Conservation (phyloP, 2,888 invertebrate species). For the Coelogynopora nodosa region DNA sequence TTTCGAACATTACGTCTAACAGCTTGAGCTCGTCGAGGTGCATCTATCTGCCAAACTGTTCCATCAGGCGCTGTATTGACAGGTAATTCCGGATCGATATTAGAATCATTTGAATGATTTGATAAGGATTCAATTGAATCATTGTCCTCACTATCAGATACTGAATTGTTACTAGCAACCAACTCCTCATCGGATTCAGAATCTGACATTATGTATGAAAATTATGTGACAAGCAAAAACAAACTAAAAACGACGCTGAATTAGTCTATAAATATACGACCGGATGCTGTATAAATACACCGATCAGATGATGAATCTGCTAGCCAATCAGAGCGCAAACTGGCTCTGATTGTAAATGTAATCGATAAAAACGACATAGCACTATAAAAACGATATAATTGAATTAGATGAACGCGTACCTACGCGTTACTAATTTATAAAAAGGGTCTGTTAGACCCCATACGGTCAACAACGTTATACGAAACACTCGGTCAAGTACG, state of each 20-base stretch:
- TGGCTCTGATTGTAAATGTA: not conserved
- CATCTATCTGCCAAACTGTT: constrained; percentile 27
- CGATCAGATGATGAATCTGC: constrained; percentile 13
- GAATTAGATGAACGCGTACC: too few relatives aligned
- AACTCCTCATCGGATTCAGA: constrained; percentile 18
- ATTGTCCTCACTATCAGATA: constrained; percentile 23
- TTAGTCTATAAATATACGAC: too few relatives aligned
- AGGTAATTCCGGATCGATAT: constrained; percentile 16
- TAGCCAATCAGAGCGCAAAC: not conserved
- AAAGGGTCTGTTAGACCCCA: constrained; percentile 6
- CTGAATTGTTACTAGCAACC: constrained; percentile 28
- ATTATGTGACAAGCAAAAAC: constrained; percentile 25
- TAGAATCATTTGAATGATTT: constrained; percentile 13
- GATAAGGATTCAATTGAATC: constrained; percentile 24
- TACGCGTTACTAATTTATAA: constrained; percentile 6
- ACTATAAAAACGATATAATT: too few relatives aligned
- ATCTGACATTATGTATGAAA: constrained; percentile 27
- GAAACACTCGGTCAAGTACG: not conserved
- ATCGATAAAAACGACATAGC: too few relatives aligned
- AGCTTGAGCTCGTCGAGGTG: constrained; percentile 25
- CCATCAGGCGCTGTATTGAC: constrained; percentile 18
- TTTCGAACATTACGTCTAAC: not conserved
- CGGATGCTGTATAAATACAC: not conserved
- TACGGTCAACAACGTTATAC: not conserved
- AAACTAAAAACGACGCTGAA: not conserved